Evolutionary conservation across 2,797 vertebrate genomes (phyloP).

Genomic region (Champsocephalus esox): DNA sequence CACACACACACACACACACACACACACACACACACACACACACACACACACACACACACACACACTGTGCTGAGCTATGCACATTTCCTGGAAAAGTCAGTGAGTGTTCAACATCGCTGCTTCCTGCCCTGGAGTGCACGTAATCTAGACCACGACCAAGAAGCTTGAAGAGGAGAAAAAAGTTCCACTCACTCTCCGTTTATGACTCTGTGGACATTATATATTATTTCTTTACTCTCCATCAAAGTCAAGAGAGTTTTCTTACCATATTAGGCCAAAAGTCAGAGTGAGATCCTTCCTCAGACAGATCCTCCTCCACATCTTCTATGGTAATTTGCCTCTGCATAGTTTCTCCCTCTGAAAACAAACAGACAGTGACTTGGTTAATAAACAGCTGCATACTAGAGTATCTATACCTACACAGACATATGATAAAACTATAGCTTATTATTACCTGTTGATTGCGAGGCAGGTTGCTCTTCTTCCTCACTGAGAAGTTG

Average conservation of each 20-base stretch:
- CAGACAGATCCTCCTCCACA: slow-evolving; percentile 74
- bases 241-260: slow-evolving; percentile 23
- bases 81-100: slow-evolving; percentile 78
- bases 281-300: slow-evolving; percentile 79
- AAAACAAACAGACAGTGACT: slow-evolving; percentile 31
- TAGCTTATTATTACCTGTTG: slow-evolving; percentile 54
- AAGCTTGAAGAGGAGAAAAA: slow-evolving; percentile 43
- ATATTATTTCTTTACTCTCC: slow-evolving; percentile 4
- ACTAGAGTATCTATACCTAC: neutral
- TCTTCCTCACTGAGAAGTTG: slow-evolving; percentile 26
- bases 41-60: no score
- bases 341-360: slow-evolving; percentile 58
- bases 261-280: slow-evolving; percentile 84
- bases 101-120: slow-evolving; percentile 51
- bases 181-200: slow-evolving; percentile 14
- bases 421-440: neutral
- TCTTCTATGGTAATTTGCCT: slow-evolving; percentile 65
- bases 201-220: slow-evolving; percentile 5
- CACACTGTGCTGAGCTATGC: slow-evolving; percentile 71
- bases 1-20: neutral
- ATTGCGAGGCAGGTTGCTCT: slow-evolving; percentile 16
- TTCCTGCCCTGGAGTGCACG: slow-evolving; percentile 66
- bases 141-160: slow-evolving; percentile 56
- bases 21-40: no score
- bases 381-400: slow-evolving; percentile 11